These are phyloP conservation scores for Lypha dubia DNA, from an alignment of 2,888 invertebrate genomes.

Conservation along the genomic window DNA sequence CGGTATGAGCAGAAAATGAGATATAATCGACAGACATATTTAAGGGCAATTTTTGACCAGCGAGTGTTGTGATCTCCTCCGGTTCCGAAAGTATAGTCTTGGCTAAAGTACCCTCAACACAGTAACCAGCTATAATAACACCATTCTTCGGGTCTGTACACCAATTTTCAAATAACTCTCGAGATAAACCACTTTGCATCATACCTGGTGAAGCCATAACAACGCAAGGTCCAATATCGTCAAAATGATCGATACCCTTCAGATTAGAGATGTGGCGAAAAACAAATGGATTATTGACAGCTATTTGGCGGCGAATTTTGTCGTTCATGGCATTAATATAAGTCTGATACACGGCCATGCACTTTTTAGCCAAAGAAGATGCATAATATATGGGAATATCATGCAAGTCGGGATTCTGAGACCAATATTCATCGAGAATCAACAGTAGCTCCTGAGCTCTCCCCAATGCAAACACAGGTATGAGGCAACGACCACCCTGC, in stretches of 20 bases:
- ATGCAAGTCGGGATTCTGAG: conserved; percentile 91
- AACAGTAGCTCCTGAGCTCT: conserved; percentile 97
- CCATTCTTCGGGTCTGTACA: conserved; percentile 99
- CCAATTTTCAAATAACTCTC: conserved; percentile 99
- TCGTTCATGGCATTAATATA: conserved; percentile 99
- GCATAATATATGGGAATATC: conserved; percentile 99
- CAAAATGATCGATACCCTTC: conserved; percentile 98
- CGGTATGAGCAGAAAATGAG: conserved; percentile 98
- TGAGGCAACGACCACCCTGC: conserved; percentile 98
- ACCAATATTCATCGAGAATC: conserved; percentile 99
- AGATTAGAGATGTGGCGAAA: conserved; percentile 98
- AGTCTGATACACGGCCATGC: conserved; percentile 99
- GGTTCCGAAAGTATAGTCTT: conserved; percentile 98
- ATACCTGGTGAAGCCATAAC: conserved; percentile 99
- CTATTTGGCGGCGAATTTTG: conserved; percentile 96
- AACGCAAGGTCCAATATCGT: conserved; percentile 99
- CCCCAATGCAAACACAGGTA: conserved; percentile 99
- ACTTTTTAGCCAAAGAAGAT: conserved; percentile 99
- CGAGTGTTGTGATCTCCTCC: conserved; percentile 97
- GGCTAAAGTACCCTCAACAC: conserved; percentile 94
- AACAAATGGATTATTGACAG: conserved; percentile 99
- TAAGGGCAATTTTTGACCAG: conserved; percentile 96
- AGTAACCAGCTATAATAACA: conserved; percentile 98
- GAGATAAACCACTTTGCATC: conserved; percentile 99
- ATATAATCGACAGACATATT: conserved; percentile 99